Base-by-base conservation (phyloP, 2,113 vertebrate genomes). In the Cyphomyrus discorhynchus region DNA sequence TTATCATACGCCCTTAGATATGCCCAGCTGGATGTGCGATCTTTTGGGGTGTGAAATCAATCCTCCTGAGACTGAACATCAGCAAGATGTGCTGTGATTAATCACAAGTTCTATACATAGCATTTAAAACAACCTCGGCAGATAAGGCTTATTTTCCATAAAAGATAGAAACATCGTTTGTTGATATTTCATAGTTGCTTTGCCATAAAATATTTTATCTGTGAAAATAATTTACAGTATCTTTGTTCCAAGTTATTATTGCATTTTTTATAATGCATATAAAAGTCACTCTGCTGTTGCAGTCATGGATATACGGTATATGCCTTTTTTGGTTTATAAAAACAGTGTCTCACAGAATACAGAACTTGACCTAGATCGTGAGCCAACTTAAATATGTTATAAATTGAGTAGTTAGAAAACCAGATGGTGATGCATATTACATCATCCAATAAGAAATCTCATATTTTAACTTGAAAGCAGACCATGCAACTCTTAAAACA, bases 391-490 rank as follows among this genome's bases (percentile, higher is more conserved):
- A 92, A 92, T 89, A 90, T 45, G 88, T 91, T 94, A 74, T 88
- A 90, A 92, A 92, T 92, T 87, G 74, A 88, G 90, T 7, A 42
- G n/a, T 92, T 93, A 85, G 84, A 87, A n/a, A 66, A 91, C 91
- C 92, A 94, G 93, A 93, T 92, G 90, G 13, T n/a, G 5, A 53
- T 31, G 35, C 0, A 1, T 88, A 93, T 95, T 93, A 95, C 92
- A 93, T 95, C 93, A 94, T 94, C 86, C 89, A 66, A 84, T 89
- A 46, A 91, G 89, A 3, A 88, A 91, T 52, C 77, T 91, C 89
- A 89, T 91, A 39, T 93, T 92, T 94, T 93, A 93, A 92, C 91
- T 93, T 93, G 93, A 91, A 93, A 80, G 74, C 15, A 27, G 62
- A 42, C 89, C 70, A 58, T 19, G 90, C 92, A 92, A 87, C 86